These are phyloP conservation scores for Petromus typicus DNA, from an alignment of 2,113 vertebrate species.

Conservation along the genomic window DNA sequence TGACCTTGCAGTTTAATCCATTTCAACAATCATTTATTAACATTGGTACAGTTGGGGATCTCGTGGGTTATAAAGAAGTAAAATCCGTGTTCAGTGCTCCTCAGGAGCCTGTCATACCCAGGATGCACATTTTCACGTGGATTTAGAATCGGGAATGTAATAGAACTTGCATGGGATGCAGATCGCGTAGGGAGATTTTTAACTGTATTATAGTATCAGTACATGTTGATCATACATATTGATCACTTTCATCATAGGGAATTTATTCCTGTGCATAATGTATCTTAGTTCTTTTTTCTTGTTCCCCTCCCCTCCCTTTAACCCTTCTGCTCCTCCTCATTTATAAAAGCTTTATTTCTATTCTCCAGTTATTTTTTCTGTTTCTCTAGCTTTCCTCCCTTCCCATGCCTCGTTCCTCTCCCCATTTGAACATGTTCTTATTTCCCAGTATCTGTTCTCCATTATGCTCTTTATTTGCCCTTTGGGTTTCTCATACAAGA, in stretches of 20 bases:
- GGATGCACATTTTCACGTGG: neutral
- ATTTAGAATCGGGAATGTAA: neutral
- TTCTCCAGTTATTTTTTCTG: neutral
- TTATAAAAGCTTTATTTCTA: neutral
- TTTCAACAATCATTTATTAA: constrained; percentile 53
- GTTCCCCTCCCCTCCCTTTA: neutral
- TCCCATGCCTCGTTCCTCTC: neutral
- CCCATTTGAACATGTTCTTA: neutral
- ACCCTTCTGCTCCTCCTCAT: neutral
- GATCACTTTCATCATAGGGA: neutral
- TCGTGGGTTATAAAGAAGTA: neutral
- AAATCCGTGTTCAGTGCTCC: neutral
- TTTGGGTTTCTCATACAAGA: neutral
- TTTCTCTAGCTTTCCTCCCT: neutral
- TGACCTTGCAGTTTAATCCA: constrained; percentile 62
- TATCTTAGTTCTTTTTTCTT: neutral
- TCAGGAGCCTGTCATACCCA: neutral
- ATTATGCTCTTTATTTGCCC: neutral
- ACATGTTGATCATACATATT: neutral
- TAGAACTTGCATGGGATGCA: fast-evolving
- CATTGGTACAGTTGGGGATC: neutral
- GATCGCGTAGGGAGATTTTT: neutral
- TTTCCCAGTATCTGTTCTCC: neutral
- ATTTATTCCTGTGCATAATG: neutral
- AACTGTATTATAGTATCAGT: neutral